Evolutionary conservation across 2,113 vertebrate species (phyloP), one percentile per base, ranked within the genome.

Genomic region (Actinemys pallida): DNA sequence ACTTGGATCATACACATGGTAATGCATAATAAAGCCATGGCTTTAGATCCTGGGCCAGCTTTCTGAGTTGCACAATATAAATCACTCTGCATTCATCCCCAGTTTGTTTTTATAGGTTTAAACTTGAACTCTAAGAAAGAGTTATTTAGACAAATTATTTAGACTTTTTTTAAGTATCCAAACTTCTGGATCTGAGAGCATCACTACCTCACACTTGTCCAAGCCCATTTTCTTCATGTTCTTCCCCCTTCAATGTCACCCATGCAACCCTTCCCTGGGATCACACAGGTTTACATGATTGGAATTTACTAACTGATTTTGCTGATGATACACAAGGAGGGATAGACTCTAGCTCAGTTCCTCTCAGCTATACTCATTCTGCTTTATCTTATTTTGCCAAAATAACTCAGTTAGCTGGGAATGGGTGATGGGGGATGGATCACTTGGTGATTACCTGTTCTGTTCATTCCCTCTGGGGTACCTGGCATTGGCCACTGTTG

Each of bases 311-410:
- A 17, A 39, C 35, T 72, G 35, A n/a, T 72, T 24, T 25, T 72
- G 31, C 47, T n/a, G 42, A 52, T 50, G 13, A 24, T 52, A 49
- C 59, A 65, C 14, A 49, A 62, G 59, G 27, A 84, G 31, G 45
- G 24, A n/a, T 29, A 87, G 13, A 49, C 35, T 78, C 17, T 10
- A 81, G 25, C 57, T 93, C 4, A 27, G 3, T 90, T 93, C 56
- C 87, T 16, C n/a, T 87, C 81, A 85, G 31, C 39, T 81, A 24
- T 29, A 27, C 86, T 90, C 88, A 5, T 10, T 86, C 53, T 31
- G 10, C 17, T 90, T 86, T 83, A 65, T 69, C 78, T 87, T 16
- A 52, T 82, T 93, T 91, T 94, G 25, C 56, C 27, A 17, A 84
- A n/a, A 31, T 19, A 27, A 90, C 39, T 80, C 47, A 92, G 13